Evolutionary conservation across 1,140 invertebrate species (phyloP).

Genomic region (Pantala flavescens): DNA sequence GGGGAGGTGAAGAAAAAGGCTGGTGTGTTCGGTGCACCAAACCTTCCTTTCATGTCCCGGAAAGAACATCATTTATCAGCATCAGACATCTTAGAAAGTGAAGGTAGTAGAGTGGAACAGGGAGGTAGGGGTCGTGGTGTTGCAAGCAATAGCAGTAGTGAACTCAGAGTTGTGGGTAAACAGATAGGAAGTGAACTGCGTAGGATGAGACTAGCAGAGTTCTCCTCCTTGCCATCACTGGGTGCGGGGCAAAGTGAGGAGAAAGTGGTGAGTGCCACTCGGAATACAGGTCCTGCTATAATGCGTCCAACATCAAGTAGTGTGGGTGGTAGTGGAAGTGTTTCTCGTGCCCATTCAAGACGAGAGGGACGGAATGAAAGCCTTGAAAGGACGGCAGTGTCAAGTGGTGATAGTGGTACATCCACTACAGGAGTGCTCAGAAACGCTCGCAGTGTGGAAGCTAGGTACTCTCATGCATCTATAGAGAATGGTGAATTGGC

Average conservation of each 20-base stretch:
- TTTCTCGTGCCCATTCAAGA: neutral
- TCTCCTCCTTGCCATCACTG: neutral
- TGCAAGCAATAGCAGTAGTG: neutral
- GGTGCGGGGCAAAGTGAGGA: neutral
- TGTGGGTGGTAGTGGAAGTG: neutral
- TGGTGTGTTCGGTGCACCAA: neutral
- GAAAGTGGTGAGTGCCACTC: neutral
- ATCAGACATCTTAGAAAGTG: neutral
- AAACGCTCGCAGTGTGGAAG: slow-evolving; percentile 5
- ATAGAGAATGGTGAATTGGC: slow-evolving; percentile 11
- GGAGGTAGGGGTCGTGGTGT: neutral
- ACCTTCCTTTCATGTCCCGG: neutral
- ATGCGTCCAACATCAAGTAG: neutral
- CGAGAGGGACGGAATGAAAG: slow-evolving; percentile 11
- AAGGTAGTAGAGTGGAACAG: neutral
- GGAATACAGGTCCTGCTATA: neutral
- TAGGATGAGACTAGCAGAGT: neutral
- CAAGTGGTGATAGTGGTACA: neutral
- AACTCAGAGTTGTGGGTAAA: slow-evolving; percentile 8
- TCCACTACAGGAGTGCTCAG: neutral
- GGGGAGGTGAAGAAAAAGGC: slow-evolving; percentile 3
- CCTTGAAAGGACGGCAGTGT: slow-evolving; percentile 13
- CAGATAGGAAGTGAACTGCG: neutral
- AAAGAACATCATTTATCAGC: neutral
- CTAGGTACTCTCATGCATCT: slow-evolving; percentile 1